phyloP scores from a whole-genome alignment of 2,888 invertebrate species.

The Aspidiotus destructor region DNA sequence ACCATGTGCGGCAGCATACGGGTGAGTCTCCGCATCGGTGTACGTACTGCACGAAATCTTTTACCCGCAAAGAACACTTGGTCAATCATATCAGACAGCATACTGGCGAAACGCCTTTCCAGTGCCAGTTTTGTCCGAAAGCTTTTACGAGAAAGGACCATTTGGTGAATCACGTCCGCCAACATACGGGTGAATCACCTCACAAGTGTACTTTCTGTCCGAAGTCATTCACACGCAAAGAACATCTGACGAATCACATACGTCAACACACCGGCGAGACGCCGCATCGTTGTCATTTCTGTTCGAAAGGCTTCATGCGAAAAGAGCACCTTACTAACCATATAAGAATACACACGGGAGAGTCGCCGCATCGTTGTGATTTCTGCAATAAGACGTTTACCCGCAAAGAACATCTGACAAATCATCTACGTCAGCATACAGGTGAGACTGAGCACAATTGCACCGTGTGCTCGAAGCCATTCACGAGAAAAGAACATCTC shows the following conservation, averaged over 20 bases:
- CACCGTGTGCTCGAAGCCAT: constrained; percentile 61
- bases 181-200: constrained; percentile 67
- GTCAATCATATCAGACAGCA: constrained; percentile 75
- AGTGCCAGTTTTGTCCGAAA: constrained; percentile 75
- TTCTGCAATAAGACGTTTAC: constrained; percentile 80
- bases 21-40: constrained; percentile 51
- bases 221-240: constrained; percentile 79
- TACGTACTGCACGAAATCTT: constrained; percentile 75
- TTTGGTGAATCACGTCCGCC: constrained; percentile 61
- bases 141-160: constrained; percentile 78
- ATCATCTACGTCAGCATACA: constrained; percentile 72
- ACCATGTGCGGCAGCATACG: constrained; percentile 59
- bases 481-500: constrained; percentile 61
- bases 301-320: constrained; percentile 75
- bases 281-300: constrained; percentile 59
- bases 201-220: constrained; percentile 58
- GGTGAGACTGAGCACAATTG: constrained; percentile 53
- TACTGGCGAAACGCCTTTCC: constrained; percentile 64
- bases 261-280: constrained; percentile 72
- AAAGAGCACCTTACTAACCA: constrained; percentile 82
- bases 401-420: constrained; percentile 73
- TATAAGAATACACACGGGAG: constrained; percentile 55
- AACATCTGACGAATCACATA: constrained; percentile 80
- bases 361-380: constrained; percentile 60
- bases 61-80: constrained; percentile 75